These are phyloP conservation scores for Hippocampus guttulatus DNA, from an alignment of 2,113 vertebrate genomes.

Conservation along the genomic window DNA sequence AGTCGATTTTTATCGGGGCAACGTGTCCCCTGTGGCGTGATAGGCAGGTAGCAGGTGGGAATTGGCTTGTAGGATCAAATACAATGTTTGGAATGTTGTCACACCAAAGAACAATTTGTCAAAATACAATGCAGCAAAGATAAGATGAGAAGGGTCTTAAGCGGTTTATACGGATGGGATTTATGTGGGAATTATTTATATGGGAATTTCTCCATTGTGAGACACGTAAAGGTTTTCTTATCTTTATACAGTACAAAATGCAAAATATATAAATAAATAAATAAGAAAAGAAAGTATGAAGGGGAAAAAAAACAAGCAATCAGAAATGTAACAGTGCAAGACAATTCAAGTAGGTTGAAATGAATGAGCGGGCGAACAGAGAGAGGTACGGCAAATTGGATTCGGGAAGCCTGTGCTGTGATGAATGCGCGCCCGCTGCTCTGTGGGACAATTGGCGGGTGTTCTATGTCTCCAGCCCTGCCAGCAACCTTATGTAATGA, in stretches of 20 bases:
- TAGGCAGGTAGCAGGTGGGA: neutral
- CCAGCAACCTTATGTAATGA: constrained; percentile 62
- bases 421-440: constrained; percentile 34
- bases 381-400: constrained; percentile 19
- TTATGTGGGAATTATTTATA: no score
- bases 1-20: constrained; percentile 12
- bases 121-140: no score
- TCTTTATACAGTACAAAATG: no score
- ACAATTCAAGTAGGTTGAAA: constrained; percentile 9
- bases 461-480: constrained; percentile 22
- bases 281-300: neutral
- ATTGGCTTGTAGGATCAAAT: neutral
- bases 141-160: neutral
- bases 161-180: neutral
- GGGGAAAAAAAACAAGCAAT: neutral
- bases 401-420: constrained; percentile 24
- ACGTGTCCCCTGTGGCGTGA: constrained; percentile 16
- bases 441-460: constrained; percentile 49
- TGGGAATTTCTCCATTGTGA: no score
- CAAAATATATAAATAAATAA: neutral
- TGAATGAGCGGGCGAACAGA: constrained; percentile 29
- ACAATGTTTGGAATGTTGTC: neutral
- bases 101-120: neutral
- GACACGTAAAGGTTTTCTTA: no score
- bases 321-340: constrained; percentile 2